Base-by-base conservation (phyloP, 2,113 vertebrate genomes). In the Erinaceus europaeus region DNA sequence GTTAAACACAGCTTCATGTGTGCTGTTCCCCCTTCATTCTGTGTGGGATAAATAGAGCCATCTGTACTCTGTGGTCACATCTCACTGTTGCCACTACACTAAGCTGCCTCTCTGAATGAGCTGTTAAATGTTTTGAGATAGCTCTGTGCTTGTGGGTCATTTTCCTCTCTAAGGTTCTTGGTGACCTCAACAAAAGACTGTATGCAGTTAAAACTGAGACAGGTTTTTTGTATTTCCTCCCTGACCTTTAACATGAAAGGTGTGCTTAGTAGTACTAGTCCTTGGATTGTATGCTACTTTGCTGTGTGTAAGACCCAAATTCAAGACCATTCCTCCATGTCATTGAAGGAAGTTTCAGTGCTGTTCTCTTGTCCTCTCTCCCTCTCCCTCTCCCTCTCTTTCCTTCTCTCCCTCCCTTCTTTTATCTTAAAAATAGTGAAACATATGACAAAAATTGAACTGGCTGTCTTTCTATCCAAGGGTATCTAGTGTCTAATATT, bases 81-180 rank as follows among this genome's bases (percentile, higher is more conserved):
- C 86, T 84, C 36, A 57, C 32, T 81, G 20, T 77, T 77, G 77
- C 52, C 59, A 23, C 62, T 59, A 55, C 64, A 38, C 50, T 55
- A 55, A 46, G 9, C 48, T 65, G 21, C 27, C 75, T 89, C 78
- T 34, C 86, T 48, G 74, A 77, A 75, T 78, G 44, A 78, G 55
- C 74, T 48, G 25, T 57, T 80, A 73, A 91, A 25, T 84, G n/a
- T 73, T 88, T 87, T 81, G 78, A 80, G 84, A 91, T 6, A 50
- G 83, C 29, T 73, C 53, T 65, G 48, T 75, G 18, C 4, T 29
- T 29, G 9, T 38, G 38, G 21, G 44, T 77, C 42, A 85, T 82
- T 48, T 68, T 89, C 7, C 82, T 92, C 68, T 64, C 50, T 86
- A 55, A 92, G 64, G 55, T 71, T 90, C 25, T 88, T 25, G 10